Evolutionary conservation across 2,888 invertebrate genomes (phyloP).

Genomic region (Lithosia quadra): DNA sequence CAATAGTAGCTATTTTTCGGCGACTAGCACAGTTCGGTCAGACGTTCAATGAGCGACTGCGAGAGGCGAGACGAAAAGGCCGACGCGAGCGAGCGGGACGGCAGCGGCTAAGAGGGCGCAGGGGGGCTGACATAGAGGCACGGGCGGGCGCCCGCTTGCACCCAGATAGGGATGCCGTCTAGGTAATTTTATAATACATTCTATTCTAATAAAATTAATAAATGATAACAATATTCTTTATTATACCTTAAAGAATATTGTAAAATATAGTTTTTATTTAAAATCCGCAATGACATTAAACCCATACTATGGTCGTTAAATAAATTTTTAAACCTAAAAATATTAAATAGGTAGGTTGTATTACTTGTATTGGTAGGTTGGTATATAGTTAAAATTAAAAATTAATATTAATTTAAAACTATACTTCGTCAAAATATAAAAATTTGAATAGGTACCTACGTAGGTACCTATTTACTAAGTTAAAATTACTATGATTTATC

Average conservation of each 20-base stretch:
- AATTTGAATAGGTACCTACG: no score
- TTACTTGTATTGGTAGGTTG: no score
- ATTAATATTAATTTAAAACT: no score
- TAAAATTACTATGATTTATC: no score
- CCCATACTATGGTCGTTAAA: not conserved
- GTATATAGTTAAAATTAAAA: no score
- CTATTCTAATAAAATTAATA: constrained; percentile 35
- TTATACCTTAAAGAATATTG: not conserved
- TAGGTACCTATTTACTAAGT: no score
- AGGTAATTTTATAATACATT: constrained; percentile 40
- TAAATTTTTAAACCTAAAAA: no score
- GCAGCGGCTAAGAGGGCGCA: constrained; percentile 58
- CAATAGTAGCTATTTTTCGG: constrained; percentile 64
- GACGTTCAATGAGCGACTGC: constrained; percentile 83
- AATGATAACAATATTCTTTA: constrained; percentile 10
- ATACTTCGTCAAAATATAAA: no score
- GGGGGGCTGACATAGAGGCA: constrained; percentile 40
- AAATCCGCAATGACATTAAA: not conserved
- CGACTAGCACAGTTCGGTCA: constrained; percentile 73
- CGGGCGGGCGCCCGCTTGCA: constrained; percentile 40
- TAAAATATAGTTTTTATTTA: not conserved
- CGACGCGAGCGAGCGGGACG: constrained; percentile 60
- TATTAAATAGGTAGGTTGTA: no score
- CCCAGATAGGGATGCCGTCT: constrained; percentile 61
- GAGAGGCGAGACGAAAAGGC: constrained; percentile 51